Percentiles rank a stretch among this genome's conserved stretches.
phyloP scores from a whole-genome alignment of 2,888 invertebrate species.

The Ganaspis brasiliensis region DNA sequence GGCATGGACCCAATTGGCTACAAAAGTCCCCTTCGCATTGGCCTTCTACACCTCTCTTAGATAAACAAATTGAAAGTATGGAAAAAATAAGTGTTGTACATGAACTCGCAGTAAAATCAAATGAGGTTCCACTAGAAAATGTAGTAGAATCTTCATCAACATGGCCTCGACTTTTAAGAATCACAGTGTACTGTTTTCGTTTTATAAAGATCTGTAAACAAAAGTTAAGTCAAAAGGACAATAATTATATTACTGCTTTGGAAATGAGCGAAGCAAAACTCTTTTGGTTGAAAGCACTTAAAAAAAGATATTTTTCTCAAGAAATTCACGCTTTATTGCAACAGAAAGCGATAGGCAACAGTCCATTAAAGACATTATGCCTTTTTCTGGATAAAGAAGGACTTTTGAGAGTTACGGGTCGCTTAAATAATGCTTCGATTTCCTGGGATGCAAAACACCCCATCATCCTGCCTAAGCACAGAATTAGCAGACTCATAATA shows the following conservation, averaged over 20 bases:
- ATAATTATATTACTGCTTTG: neutral
- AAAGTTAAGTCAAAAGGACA: neutral
- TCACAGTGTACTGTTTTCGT: neutral
- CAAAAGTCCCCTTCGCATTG: neutral
- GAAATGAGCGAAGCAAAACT: neutral
- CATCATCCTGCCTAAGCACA: constrained; percentile 46
- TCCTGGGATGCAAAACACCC: constrained; percentile 45
- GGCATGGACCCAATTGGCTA: neutral
- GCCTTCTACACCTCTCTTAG: neutral
- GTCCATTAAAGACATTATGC: constrained; percentile 2
- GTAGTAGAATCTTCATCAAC: neutral
- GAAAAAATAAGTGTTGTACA: neutral
- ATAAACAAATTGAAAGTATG: neutral
- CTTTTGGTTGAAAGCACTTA: neutral
- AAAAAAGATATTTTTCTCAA: neutral
- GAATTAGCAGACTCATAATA: constrained; percentile 24
- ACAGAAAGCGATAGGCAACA: neutral
- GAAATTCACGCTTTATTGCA: neutral
- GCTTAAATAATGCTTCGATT: constrained; percentile 41
- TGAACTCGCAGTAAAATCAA: neutral
- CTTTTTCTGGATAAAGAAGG: constrained; percentile 49
- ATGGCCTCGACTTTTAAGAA: neutral
- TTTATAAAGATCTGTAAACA: no score
- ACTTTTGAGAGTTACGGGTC: constrained; percentile 54
- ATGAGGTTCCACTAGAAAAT: neutral